phyloP scores from a whole-genome alignment of 2,797 vertebrate species.

The Epinephelus awoara region DNA sequence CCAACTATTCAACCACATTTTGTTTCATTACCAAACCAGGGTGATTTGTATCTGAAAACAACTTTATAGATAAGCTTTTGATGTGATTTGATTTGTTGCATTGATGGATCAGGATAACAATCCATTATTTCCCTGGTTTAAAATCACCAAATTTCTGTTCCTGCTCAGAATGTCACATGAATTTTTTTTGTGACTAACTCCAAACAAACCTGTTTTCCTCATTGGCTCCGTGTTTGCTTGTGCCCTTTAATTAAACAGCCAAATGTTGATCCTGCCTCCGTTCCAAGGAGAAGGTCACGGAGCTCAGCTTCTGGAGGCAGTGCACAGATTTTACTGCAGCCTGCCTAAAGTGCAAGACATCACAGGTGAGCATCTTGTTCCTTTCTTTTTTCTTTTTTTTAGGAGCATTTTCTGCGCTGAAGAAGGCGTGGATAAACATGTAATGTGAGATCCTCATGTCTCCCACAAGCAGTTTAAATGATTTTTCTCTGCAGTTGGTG shows the following conservation, averaged over 20 bases:
- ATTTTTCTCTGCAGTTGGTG: slow-evolving; percentile 50
- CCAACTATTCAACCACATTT: slow-evolving; percentile 81
- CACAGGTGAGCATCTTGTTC: slow-evolving; percentile 88
- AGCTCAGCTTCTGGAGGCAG: slow-evolving; percentile 96
- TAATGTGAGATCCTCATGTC: slow-evolving; percentile 30
- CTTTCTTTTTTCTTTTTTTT: neutral
- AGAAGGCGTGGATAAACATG: slow-evolving; percentile 28
- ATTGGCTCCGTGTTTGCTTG: slow-evolving; percentile 46
- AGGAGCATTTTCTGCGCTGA: slow-evolving; percentile 6
- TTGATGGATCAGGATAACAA: slow-evolving; percentile 66
- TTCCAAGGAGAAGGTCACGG: slow-evolving; percentile 99
- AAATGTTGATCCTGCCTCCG: slow-evolving; percentile 97
- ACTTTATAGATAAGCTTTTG: slow-evolving; percentile 79
- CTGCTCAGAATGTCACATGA: slow-evolving; percentile 29
- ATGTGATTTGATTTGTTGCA: slow-evolving; percentile 75
- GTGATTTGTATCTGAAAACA: slow-evolving; percentile 82
- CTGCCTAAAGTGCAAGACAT: slow-evolving; percentile 95
- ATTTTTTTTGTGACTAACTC: slow-evolving; percentile 45
- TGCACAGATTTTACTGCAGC: slow-evolving; percentile 95
- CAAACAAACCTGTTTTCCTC: slow-evolving; percentile 38
- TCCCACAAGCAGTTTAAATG: slow-evolving; percentile 38
- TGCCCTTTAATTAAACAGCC: slow-evolving; percentile 86
- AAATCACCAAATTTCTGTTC: slow-evolving; percentile 52
- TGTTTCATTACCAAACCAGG: slow-evolving; percentile 80
- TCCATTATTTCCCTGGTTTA: slow-evolving; percentile 62